Evolutionary conservation across 30 jellyfish, hydroid and myxozoan genomes (phyloP).

Genomic region (Aurelia coerulea): DNA sequence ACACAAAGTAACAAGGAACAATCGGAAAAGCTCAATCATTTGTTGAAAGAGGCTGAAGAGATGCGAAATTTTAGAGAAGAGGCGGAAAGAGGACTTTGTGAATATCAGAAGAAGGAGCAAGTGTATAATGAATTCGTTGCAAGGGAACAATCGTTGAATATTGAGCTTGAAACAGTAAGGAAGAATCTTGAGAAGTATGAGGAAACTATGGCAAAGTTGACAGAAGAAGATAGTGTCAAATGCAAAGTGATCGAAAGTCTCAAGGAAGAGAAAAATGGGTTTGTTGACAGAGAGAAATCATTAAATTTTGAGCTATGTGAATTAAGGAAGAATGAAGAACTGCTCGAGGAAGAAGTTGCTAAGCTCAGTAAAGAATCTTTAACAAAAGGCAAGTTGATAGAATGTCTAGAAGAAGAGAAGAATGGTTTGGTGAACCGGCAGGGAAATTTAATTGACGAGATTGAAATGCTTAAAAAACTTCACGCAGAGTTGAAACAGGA

Average conservation of each 20-base stretch:
- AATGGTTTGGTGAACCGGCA: slow-evolving; percentile 23
- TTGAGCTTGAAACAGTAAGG: background rate
- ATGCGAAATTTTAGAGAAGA: no score
- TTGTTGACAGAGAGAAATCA: no score
- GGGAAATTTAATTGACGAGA: slow-evolving; percentile 6
- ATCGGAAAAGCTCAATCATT: no score
- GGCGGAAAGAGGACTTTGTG: no score
- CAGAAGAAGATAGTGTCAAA: no score
- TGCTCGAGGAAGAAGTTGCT: slow-evolving; percentile 8
- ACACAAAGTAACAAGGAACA: no score
- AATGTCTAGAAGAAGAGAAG: slow-evolving; percentile 46
- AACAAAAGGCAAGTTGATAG: no score
- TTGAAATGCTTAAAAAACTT: slow-evolving; percentile 16
- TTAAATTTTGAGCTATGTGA: slow-evolving; percentile 2
- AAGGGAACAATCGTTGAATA: background rate
- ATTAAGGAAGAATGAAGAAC: slow-evolving; percentile 1
- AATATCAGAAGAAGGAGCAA: no score
- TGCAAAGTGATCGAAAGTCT: no score
- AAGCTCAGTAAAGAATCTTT: background rate
- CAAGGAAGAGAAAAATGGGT: no score
- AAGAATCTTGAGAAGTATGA: slow-evolving; percentile 17
- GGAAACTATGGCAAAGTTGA: background rate
- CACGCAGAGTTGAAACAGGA: slow-evolving; percentile 13
- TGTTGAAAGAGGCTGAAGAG: no score
- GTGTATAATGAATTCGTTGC: no score